A percentile compares a stretch with the other conserved stretches of the same genome.
These are phyloP conservation scores for Petromus typicus DNA, from an alignment of 2,113 vertebrate species.

Conservation along the genomic window DNA sequence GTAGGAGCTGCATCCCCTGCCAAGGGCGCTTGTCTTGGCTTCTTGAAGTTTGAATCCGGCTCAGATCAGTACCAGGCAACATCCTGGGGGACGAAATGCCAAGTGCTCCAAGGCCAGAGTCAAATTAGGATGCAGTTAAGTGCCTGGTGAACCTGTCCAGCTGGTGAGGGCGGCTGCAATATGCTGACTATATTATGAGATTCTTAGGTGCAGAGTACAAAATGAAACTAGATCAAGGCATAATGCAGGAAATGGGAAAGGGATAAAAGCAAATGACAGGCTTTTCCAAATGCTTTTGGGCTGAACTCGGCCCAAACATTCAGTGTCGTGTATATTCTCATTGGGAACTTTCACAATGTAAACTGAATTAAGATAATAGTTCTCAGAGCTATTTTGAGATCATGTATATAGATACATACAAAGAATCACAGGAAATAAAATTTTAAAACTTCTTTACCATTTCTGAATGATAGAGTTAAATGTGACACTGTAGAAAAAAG, in stretches of 20 bases:
- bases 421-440: not conserved
- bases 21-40: conserved; percentile 37
- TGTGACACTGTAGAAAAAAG: not conserved
- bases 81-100: conserved; percentile 25
- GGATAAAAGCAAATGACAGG: not conserved
- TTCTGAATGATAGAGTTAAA: not conserved
- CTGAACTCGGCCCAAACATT: not conserved
- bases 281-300: conserved; percentile 6
- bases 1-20: not conserved
- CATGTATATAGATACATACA: not conserved
- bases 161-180: conserved; percentile 37
- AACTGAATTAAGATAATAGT: conserved; percentile 18
- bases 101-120: conserved; percentile 40
- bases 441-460: not conserved
- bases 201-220: conserved; percentile 40
- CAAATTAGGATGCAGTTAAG: conserved; percentile 45
- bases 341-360: not conserved
- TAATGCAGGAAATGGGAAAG: not conserved
- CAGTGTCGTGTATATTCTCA: not conserved
- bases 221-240: conserved; percentile 47
- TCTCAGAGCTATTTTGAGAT: not conserved
- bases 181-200: conserved; percentile 38
- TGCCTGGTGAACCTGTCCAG: conserved; percentile 55
- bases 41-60: not conserved
- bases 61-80: not conserved